These are phyloP conservation scores for Oedothorax gibbosus DNA, from an alignment of 1,140 invertebrate genomes.

Conservation along the genomic window DNA sequence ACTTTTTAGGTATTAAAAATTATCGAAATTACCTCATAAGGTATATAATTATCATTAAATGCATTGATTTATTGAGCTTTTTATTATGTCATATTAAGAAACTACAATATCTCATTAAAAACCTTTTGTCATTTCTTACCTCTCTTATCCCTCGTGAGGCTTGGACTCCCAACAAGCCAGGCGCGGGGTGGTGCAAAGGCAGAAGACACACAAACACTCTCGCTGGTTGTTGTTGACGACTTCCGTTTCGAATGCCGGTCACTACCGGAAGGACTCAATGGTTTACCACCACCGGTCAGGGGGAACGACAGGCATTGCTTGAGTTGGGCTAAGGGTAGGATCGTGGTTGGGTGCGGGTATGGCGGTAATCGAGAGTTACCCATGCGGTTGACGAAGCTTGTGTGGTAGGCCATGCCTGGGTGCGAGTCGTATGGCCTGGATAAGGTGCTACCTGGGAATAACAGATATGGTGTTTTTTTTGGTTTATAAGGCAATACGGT, in stretches of 20 bases:
- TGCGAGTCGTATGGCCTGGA: constrained; percentile 66
- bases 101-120: too few species aligned
- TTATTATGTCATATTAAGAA: too few species aligned
- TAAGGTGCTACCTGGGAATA: constrained; percentile 66
- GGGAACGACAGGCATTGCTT: constrained; percentile 75
- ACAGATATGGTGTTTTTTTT: background rate
- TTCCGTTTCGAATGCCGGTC: constrained; percentile 40
- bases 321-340: constrained; percentile 86
- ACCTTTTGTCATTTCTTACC: too few species aligned
- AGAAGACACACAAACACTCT: constrained; percentile 77
- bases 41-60: too few species aligned
- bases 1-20: too few species aligned
- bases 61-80: too few species aligned
- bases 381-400: constrained; percentile 68
- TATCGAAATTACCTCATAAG: too few species aligned
- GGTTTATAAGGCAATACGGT: too few species aligned
- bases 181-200: constrained; percentile 81
- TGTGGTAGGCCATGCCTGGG: constrained; percentile 81
- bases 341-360: constrained; percentile 84
- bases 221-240: constrained; percentile 12
- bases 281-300: constrained; percentile 63
- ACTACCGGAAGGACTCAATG: constrained; percentile 63
- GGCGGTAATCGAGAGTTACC: constrained; percentile 85
- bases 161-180: constrained; percentile 75
- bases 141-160: constrained; percentile 67